Base-by-base conservation (phyloP, 2,888 invertebrate genomes). In the Drosophila siamana region DNA sequence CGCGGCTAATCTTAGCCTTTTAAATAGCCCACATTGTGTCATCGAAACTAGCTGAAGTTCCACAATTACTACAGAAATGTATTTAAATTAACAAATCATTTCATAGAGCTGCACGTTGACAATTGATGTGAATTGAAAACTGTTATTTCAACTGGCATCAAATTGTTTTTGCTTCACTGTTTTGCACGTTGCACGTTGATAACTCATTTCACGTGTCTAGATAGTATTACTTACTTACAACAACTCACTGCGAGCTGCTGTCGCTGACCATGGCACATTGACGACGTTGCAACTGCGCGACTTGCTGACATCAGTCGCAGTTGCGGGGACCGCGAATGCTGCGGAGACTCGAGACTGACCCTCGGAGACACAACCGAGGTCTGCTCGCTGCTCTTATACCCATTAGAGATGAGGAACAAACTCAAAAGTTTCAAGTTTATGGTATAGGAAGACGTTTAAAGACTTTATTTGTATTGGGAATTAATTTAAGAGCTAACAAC, bases 201-300 rank as follows among this genome's bases (percentile, higher is more conserved):
- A 88, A 85, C 77, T 81, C 74, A 85, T 84, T 88, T 88, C 87
- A 88, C 85, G 89, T 88, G 87, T 85, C 67, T 74, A 85, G 87
- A 85, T 85, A 88, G 88, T 83, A 72, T 86, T 75, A n/a, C n/a
- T n/a, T n/a, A 78, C 78, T 64, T 66, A 63, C 71, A 61, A 57
- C 64, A 59, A n/a, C 63, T 52, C 48, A 43, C n/a, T n/a, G n/a
- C n/a, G 48, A 33, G 70, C 33, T 55, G 66, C 61, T 38, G 62
- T 30, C 41, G 66, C 36, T 46, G 50, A 33, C 50, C 68, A 66
- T 44, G 61, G 69, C 38, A 60, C 54, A 55, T 55, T 69, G 69
- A 69, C 51, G 69, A 69, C 51, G 67, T 41, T 51, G 44, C 22
- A 13, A 28, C 50, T 26, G 30, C 4, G 8, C 50, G 50, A 44